Base-by-base conservation (phyloP, 1,140 invertebrate genomes). In the Aphelenchoides avenae region DNA sequence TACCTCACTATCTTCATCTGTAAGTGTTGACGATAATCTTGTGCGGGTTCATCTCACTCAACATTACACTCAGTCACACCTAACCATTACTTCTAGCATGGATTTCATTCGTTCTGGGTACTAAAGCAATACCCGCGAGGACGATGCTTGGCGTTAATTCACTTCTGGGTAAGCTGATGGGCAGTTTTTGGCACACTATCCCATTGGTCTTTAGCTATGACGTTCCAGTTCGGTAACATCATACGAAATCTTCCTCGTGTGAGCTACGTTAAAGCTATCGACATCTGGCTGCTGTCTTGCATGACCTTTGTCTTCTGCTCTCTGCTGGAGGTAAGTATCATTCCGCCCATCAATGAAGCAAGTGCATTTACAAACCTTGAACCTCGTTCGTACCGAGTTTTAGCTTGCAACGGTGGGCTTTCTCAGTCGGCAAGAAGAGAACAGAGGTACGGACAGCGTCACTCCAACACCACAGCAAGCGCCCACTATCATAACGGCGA, bases 241-340 rank as follows among this genome's bases (percentile, higher is more conserved):
- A 68, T 68, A 22, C 66, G 68, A 29, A 71, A 72, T 63, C 61
- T 68, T 50, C 66, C 66, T 11, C 55, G 64, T 11, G 68, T 71
- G 11, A 63, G 55, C 40, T 70, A 71, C 40, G 50, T 69, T 15
- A 64, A 66, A 13, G 36, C 63, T 22, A 62, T 72, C 33, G 71
- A 74, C 51, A 76, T 75, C n/a, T 75, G 73, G 73, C 68, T 75
- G 59, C 54, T 75, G 22, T 73, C 70, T n/a, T 75, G 75, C 48
- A 75, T 77, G 75, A 75, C 75, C 31, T 75, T 77, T 44, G 73
- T 75, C 11, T 75, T 75, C 48, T 72, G 70, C 39, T 77, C 75
- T 0, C 48, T 75, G n/a, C 49, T 75, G 4, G 73, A 75, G 55
- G 43, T 71, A 43, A n/a, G n/a, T n/a, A n/a, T n/a, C n/a, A 13